Conservation (phyloP, 2,113 vertebrate species). For the Sinocyclocheilus anophthalmus region DNA sequence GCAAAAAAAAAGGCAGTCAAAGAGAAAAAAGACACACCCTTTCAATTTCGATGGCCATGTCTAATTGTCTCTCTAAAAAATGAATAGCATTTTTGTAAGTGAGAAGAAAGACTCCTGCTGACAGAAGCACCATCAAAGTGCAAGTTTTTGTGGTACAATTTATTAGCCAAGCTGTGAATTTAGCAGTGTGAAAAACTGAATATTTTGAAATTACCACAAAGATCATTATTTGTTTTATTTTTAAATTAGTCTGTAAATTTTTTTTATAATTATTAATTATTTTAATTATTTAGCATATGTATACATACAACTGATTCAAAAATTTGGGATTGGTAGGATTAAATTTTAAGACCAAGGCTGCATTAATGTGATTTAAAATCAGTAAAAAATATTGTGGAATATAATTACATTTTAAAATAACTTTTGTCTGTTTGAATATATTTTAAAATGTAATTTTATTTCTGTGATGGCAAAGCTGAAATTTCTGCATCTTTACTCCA, state of each 20-base stretch:
- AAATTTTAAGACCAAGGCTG: background rate
- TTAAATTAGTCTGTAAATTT: too few species aligned
- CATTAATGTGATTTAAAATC: background rate
- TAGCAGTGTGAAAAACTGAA: conserved; percentile 41
- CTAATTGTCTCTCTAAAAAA: conserved; percentile 75
- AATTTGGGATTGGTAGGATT: background rate
- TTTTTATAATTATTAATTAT: background rate
- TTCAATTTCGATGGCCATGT: conserved; percentile 71
- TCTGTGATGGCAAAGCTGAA: too few species aligned
- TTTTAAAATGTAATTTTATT: too few species aligned
- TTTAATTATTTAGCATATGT: background rate
- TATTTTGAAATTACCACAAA: too few species aligned
- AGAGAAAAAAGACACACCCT: conserved; percentile 60
- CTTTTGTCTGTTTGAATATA: too few species aligned
- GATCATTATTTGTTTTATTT: background rate
- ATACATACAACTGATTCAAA: background rate
- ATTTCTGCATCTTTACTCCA: too few species aligned
- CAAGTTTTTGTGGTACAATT: conserved; percentile 63
- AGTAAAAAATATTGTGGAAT: too few species aligned
- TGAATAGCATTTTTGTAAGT: conserved; percentile 72
- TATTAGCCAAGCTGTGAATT: conserved; percentile 36
- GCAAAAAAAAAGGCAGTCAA: conserved; percentile 51
- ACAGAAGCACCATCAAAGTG: conserved; percentile 70
- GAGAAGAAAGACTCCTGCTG: conserved; percentile 66
- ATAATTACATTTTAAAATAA: too few species aligned